Evolutionary conservation across 2,113 vertebrate genomes (phyloP), one percentile per base, ranked within the genome.

Genomic region (Spheniscus mendiculus): DNA sequence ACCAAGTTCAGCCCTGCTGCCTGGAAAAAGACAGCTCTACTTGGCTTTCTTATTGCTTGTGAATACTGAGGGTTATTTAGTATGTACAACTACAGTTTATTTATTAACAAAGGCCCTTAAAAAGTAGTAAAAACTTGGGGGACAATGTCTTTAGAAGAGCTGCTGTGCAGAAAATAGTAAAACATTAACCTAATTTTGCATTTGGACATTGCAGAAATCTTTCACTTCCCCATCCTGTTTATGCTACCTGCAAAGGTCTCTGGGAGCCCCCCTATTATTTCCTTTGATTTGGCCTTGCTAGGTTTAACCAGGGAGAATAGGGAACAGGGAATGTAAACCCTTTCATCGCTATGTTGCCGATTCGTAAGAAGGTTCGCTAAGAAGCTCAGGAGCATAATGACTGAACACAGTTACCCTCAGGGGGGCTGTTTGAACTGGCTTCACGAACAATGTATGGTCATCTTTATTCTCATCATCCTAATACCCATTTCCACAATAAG

Each of bases 31-130:
- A 94, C 97, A 98, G 96, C 96, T 91, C 65, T 90, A 97, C 94
- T 93, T 95, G 97, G 92, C 94, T 97, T 97, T 97, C 61, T 98
- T 98, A 98, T 98, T 98, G 98, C 98, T 98, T 98, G 94, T 98
- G 98, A 98, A 98, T 98, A 98, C 97, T 97, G 98, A 98, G 97
- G 97, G 97, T 95, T 97, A 95, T 90, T 94, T 95, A 96, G 61
- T 98, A 97, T 96, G 90, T 97, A 98, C 97, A 98, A 97, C 97
- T 96, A 95, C 71, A 95, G 87, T 95, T 97, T 96, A 93, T 95
- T 95, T 95, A 96, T 97, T 95, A 96, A 89, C 91, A 94, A 98
- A 98, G 97, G 97, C 97, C 97, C 94, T 97, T 98, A 94, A 96
- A 97, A 96, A 97, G 49, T 32, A 97, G 83, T 85, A 96, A 97